These are phyloP conservation scores for Eupithecia dodoneata DNA, from an alignment of 2,888 invertebrate species.

Conservation along the genomic window DNA sequence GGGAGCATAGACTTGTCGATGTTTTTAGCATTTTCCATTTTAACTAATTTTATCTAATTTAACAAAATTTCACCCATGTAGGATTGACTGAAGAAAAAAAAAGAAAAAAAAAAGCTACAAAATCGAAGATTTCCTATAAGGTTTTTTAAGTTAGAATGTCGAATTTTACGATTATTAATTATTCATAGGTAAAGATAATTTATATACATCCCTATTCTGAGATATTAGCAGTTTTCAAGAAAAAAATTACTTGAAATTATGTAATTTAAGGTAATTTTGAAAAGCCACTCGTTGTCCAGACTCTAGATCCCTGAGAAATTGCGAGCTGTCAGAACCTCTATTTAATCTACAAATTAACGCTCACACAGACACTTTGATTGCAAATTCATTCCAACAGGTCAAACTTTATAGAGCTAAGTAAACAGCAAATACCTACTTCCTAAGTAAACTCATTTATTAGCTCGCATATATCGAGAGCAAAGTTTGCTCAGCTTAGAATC, in stretches of 20 bases:
- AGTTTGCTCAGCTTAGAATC: constrained; percentile 2
- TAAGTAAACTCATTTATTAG: constrained; percentile 24
- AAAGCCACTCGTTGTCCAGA: too few species aligned
- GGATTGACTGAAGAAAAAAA: too few species aligned
- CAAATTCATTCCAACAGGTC: not conserved
- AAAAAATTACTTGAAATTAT: not conserved
- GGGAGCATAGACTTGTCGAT: not conserved
- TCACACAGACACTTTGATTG: not conserved
- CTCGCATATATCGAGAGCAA: constrained; percentile 14
- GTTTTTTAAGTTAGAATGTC: too few species aligned
- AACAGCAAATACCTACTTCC: not conserved
- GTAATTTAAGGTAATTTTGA: too few species aligned
- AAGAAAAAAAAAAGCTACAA: too few species aligned
- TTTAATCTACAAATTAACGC: not conserved
- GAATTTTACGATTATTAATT: too few species aligned
- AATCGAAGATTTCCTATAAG: too few species aligned
- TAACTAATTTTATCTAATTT: too few species aligned
- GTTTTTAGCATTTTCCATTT: too few species aligned
- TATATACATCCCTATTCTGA: too few species aligned
- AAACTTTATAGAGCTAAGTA: constrained; percentile 9
- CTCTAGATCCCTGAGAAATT: not conserved
- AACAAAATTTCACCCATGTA: too few species aligned
- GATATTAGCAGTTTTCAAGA: not conserved
- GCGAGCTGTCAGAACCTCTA: not conserved
- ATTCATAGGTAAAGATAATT: too few species aligned